Evolutionary conservation across 2,797 vertebrate species (phyloP).

Genomic region (Steatocranus sp.): DNA sequence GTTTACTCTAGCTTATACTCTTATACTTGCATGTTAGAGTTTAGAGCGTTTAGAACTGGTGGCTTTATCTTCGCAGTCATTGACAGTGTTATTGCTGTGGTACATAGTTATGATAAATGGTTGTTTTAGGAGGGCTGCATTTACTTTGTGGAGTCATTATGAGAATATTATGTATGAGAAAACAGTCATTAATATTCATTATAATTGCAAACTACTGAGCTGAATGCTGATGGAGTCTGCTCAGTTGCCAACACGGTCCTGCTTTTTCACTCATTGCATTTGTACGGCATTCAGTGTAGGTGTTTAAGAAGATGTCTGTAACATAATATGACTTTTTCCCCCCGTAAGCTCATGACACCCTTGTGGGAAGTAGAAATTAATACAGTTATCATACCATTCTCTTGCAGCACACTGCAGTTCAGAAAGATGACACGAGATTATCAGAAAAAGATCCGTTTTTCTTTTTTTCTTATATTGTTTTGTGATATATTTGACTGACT

Average conservation of each 20-base stretch:
- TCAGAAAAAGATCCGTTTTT: neutral
- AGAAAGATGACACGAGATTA: neutral
- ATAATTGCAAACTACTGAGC: conserved; percentile 72
- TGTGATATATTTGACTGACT: neutral
- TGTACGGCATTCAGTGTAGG: conserved; percentile 41
- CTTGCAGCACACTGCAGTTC: neutral
- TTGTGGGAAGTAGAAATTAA: conserved; percentile 23
- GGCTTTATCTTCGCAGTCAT: conserved; percentile 51
- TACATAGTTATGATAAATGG: conserved; percentile 77
- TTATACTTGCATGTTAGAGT: conserved; percentile 12
- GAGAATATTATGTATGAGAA: conserved; percentile 78
- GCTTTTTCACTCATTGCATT: conserved; percentile 43
- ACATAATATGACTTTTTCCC: conserved; percentile 28
- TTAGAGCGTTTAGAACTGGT: conserved; percentile 45
- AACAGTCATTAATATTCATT: conserved; percentile 80
- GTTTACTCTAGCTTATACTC: neutral
- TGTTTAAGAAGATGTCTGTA: conserved; percentile 36
- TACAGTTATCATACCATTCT: neutral
- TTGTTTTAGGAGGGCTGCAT: conserved; percentile 74
- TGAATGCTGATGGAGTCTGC: conserved; percentile 73
- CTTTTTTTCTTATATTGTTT: neutral
- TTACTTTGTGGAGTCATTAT: conserved; percentile 78
- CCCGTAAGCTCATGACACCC: conserved; percentile 3
- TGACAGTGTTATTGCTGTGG: conserved; percentile 68
- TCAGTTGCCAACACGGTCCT: conserved; percentile 35